Percentiles rank a stretch among this genome's conserved stretches.
Conservation (phyloP, 2,113 vertebrate genomes). For the Amazona vittata region DNA sequence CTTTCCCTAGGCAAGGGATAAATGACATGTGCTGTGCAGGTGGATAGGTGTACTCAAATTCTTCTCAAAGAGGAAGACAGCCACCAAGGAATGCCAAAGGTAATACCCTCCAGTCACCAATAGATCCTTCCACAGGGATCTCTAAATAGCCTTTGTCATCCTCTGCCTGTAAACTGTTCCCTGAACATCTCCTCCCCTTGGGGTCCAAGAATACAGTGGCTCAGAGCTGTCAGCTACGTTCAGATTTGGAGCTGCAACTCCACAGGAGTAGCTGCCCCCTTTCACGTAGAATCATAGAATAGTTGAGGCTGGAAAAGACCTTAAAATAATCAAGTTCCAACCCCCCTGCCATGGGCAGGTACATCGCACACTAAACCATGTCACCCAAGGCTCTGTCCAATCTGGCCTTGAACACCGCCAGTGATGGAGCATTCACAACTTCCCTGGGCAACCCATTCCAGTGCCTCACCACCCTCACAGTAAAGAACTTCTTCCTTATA, state of each 20-base stretch:
- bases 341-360: too few relatives aligned
- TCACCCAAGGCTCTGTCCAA: too few relatives aligned
- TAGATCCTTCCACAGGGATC: neutral
- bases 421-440: too few relatives aligned
- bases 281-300: neutral
- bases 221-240: neutral
- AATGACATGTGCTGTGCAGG: neutral
- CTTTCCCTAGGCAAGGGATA: neutral
- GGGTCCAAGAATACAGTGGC: neutral
- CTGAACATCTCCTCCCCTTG: neutral
- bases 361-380: too few relatives aligned
- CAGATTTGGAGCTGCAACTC: neutral
- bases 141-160: neutral
- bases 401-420: too few relatives aligned
- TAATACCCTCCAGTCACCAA: neutral
- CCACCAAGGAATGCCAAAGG: neutral
- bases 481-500: too few relatives aligned
- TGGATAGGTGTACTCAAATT: accelerated
- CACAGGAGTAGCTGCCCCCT: neutral
- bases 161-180: neutral
- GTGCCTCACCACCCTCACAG: too few relatives aligned
- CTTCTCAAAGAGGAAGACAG: neutral
- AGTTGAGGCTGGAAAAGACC: too few relatives aligned
- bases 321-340: too few relatives aligned
- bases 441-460: too few relatives aligned